phyloP scores from a whole-genome alignment of 2,113 vertebrate species.

The Aspiorhynchus laticeps region DNA sequence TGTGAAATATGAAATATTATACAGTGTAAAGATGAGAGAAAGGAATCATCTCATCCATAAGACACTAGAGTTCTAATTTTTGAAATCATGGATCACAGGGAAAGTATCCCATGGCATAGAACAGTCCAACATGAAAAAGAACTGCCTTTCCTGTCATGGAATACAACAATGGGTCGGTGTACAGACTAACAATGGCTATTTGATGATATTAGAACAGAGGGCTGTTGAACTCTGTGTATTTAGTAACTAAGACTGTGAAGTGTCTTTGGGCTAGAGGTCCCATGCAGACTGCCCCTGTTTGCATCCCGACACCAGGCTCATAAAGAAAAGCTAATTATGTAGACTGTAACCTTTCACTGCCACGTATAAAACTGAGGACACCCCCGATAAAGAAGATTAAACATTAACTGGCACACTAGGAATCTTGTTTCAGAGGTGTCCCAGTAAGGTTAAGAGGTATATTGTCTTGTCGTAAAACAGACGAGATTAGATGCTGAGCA shows the following conservation, averaged over 20 bases:
- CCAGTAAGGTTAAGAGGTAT: neutral
- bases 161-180: neutral
- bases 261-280: neutral
- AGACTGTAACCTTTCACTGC: constrained; percentile 36
- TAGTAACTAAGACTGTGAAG: constrained; percentile 41
- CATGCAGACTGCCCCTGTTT: neutral
- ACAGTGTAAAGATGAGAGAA: neutral
- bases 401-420: constrained; percentile 57
- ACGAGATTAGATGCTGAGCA: neutral
- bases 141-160: constrained; percentile 6
- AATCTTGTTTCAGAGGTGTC: neutral
- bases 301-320: neutral
- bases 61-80: constrained; percentile 5
- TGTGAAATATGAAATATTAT: constrained; percentile 44
- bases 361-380: constrained; percentile 38
- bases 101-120: neutral
- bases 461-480: neutral
- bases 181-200: constrained; percentile 29
- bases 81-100: neutral
- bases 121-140: neutral
- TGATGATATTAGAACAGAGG: constrained; percentile 22
- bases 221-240: constrained; percentile 16
- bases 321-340: constrained; percentile 31
- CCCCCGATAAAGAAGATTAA: constrained; percentile 57
- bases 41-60: constrained; percentile 10